Evolutionary conservation across 2,888 invertebrate genomes (phyloP), one percentile per base, ranked within the genome.

Genomic region (Scrobipalpa costella): DNA sequence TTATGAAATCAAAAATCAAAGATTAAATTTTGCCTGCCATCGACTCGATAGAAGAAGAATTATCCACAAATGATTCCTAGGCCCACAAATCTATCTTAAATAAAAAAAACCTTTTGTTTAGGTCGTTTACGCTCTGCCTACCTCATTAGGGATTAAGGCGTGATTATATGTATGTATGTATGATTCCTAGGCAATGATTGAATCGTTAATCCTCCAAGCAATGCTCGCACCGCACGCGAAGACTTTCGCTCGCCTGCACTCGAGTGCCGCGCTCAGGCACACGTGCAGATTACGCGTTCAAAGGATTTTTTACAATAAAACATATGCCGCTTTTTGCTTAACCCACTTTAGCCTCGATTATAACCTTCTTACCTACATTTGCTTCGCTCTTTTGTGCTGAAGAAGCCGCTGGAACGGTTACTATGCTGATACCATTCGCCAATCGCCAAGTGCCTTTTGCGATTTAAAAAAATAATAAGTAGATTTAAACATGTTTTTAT

Each of bases 351-450:
- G 84, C 81, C 79, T 85, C 87, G 90, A 90, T 90, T 83, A 90
- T 90, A 86, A 86, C 90, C 90, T 88, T 90, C 91, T 90, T 90
- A 91, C 91, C 90, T 89, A 90, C 86, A 90, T 90, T 90, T 83
- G 88, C 86, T 83, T 69, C 81, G 85, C 80, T 84, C 84, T 85
- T 78, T 90, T 86, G 84, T 89, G 73, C 73, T 76, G 75, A 76
- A 78, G 77, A 81, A 83, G 83, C 82, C 81, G 84, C 78, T 80
- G 72, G 79, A 76, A 77, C 72, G 66, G 77, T 71, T 74, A 77
- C 72, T 70, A 69, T 67, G 66, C 70, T 71, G 71, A 68, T 68
- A 60, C 68, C 40, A 49, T 55, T 58, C 27, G 40, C 19, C 19
- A 58, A 58, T 58, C 27, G 40, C 19, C 19, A 58, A 58, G 19